These are phyloP conservation scores for Agrypnus murinus DNA, from an alignment of 2,888 invertebrate species.

Conservation along the genomic window DNA sequence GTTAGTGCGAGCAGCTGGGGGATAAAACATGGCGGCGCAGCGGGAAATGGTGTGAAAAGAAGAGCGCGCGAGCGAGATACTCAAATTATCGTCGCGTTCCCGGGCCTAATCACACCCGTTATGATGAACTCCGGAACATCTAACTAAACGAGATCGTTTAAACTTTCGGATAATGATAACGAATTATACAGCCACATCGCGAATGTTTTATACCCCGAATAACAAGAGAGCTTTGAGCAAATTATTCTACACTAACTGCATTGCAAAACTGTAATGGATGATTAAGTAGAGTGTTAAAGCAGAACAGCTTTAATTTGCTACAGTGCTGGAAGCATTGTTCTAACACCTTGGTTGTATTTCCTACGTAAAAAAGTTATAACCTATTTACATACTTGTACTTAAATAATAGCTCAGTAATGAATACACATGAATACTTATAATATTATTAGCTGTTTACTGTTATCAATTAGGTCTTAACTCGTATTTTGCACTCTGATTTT, in stretches of 20 bases:
- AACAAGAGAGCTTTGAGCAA: slow-evolving; percentile 10
- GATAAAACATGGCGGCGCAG: slow-evolving; percentile 67
- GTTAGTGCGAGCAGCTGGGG: slow-evolving; percentile 68
- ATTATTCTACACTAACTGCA: background rate
- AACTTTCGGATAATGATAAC: slow-evolving; percentile 64
- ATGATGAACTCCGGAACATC: slow-evolving; percentile 65
- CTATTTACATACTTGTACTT: background rate
- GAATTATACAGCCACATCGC: slow-evolving; percentile 46
- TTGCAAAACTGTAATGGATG: too few species aligned
- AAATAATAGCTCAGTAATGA: too few species aligned
- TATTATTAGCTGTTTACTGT: too few species aligned
- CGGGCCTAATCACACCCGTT: slow-evolving; percentile 63
- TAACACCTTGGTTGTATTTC: background rate
- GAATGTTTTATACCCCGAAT: slow-evolving; percentile 29
- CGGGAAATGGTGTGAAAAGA: slow-evolving; percentile 71
- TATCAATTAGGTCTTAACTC: background rate
- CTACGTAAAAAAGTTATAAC: background rate
- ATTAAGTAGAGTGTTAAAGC: too few species aligned
- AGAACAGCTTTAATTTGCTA: too few species aligned
- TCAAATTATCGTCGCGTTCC: slow-evolving; percentile 65
- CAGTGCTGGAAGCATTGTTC: background rate
- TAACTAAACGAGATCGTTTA: slow-evolving; percentile 64
- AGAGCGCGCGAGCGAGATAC: slow-evolving; percentile 61
- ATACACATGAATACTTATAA: too few species aligned
- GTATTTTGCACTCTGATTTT: background rate